Conservation (phyloP, 2,888 invertebrate genomes). For the Himalopsyche kuldschensis region DNA sequence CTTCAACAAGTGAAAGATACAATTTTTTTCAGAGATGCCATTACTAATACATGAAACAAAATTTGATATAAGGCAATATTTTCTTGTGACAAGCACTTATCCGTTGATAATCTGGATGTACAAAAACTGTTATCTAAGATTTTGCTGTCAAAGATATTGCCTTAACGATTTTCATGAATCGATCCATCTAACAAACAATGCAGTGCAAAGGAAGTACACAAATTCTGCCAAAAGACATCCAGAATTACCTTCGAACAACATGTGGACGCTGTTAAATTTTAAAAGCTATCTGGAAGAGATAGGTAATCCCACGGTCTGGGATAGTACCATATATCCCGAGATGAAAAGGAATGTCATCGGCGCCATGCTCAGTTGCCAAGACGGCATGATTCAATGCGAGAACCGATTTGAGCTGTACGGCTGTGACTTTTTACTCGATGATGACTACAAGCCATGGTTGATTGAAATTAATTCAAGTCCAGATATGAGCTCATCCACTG, state of each 20-base stretch:
- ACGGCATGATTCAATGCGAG: constrained; percentile 66
- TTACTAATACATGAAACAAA: constrained; percentile 81
- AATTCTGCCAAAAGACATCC: constrained; percentile 58
- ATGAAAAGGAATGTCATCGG: constrained; percentile 82
- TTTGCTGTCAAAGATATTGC: constrained; percentile 82
- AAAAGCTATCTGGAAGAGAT: constrained; percentile 62
- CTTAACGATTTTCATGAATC: constrained; percentile 79
- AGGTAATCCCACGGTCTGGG: constrained; percentile 67
- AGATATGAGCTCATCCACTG: constrained; percentile 78
- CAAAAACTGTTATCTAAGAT: constrained; percentile 80
- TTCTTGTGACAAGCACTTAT: constrained; percentile 76
- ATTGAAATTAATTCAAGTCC: constrained; percentile 93
- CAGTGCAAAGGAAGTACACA: constrained; percentile 78
- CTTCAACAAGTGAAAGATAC: constrained; percentile 42
- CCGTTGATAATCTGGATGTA: constrained; percentile 87
- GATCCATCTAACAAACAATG: constrained; percentile 85
- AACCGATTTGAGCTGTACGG: constrained; percentile 89
- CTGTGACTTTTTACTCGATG: constrained; percentile 88
- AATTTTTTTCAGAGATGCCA: constrained; percentile 70
- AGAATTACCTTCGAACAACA: constrained; percentile 73
- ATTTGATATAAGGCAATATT: constrained; percentile 91
- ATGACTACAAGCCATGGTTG: constrained; percentile 83
- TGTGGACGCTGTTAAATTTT: constrained; percentile 81
- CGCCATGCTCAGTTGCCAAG: constrained; percentile 78
- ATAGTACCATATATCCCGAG: constrained; percentile 76